Evolutionary conservation across 2,113 vertebrate species (phyloP), one percentile per base, ranked within the genome.

Genomic region (Paracanthobrama guichenoti): DNA sequence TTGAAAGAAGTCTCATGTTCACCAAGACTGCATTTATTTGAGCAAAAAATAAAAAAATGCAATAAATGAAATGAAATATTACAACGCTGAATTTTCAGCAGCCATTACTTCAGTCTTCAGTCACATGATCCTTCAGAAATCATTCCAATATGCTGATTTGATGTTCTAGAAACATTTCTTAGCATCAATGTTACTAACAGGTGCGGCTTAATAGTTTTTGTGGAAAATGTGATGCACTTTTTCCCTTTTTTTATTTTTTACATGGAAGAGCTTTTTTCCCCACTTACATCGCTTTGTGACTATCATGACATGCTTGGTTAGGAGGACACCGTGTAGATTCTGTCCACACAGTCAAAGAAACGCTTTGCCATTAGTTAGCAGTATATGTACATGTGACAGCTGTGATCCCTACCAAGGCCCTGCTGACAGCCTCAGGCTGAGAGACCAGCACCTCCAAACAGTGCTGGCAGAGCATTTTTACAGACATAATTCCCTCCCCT

Each of bases 401-500:
- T 26, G 26, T 13, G 60, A 81, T 62, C 18, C 48, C 60, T 31
- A 48, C 59, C 22, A 64, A 66, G 13, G 12, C 24, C 60, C 24
- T 80, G 59, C 14, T 42, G 5, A 48, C 78, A 64, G 18, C 62
- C 35, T 46, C 44, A 31, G 79, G 62, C 64, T 50, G 5, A 69
- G 12, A 50, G 60, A 77, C 16, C 50, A 2, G 64, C 48, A 69
- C 24, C n/a, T 66, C 42, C 42, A 48, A 16, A 26, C 64, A n/a
- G 46, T 55, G 48, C 79, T 55, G 28, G 12, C 28, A 13, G 64
- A 28, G 64, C 64, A 42, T 71, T 71, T 71, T 67, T 31, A 82
- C 79, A 71, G 31, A 24, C 28, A 81, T 67, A 79, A 79, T 31
- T 72, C 53, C 26, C 84, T 50, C 66, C 53, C 44, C 26, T 60